phyloP scores from a whole-genome alignment of 2,113 vertebrate genomes.

The Semnornis frantzii region DNA sequence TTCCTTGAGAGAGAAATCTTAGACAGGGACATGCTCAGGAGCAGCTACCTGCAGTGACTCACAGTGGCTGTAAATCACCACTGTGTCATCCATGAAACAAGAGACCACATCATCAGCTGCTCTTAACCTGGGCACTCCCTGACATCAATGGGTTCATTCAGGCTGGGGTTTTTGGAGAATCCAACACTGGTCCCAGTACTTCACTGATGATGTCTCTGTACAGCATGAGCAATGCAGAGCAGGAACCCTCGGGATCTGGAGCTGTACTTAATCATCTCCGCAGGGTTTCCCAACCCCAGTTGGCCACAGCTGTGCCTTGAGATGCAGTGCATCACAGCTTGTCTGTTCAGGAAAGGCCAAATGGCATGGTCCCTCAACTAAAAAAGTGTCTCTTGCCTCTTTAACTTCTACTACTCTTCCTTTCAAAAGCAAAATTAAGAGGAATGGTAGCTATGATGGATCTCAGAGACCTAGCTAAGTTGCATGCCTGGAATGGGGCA shows the following conservation, averaged over 20 bases:
- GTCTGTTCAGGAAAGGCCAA: not conserved
- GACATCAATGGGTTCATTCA: accelerated
- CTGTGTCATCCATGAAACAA: not conserved
- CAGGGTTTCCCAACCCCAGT: not conserved
- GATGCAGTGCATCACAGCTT: not conserved
- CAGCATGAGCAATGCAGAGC: not conserved
- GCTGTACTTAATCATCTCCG: accelerated
- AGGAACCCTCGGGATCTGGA: not conserved
- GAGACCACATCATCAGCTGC: not conserved
- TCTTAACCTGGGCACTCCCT: not conserved
- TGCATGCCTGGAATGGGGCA: not conserved
- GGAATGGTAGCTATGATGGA: not conserved
- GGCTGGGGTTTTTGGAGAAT: not conserved
- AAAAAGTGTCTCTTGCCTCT: not conserved
- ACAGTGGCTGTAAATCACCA: not conserved
- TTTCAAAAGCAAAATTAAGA: not conserved
- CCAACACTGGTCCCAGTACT: not conserved
- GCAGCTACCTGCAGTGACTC: not conserved
- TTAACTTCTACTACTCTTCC: not conserved
- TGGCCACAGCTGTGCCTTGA: accelerated
- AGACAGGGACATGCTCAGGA: not conserved
- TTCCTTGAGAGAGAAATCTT: not conserved
- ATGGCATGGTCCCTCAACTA: not conserved
- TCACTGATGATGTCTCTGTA: not conserved
- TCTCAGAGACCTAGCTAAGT: not conserved